phyloP scores from a whole-genome alignment of 2,113 vertebrate genomes.

The Myodes glareolus region DNA sequence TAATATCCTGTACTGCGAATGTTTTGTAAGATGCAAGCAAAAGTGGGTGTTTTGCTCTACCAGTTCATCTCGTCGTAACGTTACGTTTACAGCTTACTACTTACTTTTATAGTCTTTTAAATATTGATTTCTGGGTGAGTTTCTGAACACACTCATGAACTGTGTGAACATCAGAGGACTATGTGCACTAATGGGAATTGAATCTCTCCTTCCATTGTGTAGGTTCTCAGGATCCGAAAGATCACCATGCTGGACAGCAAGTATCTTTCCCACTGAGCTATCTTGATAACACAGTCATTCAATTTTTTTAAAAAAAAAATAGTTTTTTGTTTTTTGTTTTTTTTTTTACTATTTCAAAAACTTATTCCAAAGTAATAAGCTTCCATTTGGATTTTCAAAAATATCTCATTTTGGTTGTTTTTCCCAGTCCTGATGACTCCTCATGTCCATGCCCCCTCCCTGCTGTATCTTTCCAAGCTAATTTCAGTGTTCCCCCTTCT shows the following conservation, averaged over 20 bases:
- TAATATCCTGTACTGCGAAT: background rate
- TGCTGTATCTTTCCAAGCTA: background rate
- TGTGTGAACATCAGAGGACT: background rate
- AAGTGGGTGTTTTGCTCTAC: background rate
- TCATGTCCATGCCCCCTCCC: background rate
- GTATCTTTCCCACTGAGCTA: too few species aligned
- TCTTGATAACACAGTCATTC: background rate
- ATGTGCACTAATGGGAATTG: background rate
- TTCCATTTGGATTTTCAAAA: background rate
- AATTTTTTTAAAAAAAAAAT: background rate
- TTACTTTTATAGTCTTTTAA: background rate
- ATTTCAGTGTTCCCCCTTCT: fast-evolving
- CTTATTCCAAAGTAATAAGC: background rate
- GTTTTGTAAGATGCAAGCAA: background rate
- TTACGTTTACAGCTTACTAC: background rate
- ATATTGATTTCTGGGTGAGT: too few species aligned
- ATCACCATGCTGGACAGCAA: background rate
- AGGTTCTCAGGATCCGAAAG: background rate
- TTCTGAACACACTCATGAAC: background rate
- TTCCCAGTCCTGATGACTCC: too few species aligned
- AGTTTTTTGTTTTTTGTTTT: too few species aligned
- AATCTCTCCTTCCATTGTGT: too few species aligned
- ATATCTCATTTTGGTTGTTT: background rate
- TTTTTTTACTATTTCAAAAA: too few species aligned
- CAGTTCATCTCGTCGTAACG: background rate